phyloP scores from a whole-genome alignment of 2,888 invertebrate genomes.

The Lamproptera curius region DNA sequence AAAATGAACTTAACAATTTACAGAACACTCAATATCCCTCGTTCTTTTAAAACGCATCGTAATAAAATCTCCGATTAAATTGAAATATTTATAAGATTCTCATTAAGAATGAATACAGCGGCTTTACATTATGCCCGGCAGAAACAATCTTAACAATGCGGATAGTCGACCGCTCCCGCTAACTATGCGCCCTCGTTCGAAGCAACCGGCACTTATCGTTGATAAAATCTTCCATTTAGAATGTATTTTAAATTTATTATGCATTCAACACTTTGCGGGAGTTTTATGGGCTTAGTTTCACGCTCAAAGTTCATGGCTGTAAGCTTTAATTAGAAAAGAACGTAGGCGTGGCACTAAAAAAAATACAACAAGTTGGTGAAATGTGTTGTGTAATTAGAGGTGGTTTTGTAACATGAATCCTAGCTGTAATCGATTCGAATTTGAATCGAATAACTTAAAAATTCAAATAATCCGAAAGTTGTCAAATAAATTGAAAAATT shows the following conservation, averaged over 20 bases:
- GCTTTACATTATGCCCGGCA: constrained; percentile 12
- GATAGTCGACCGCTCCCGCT: constrained; percentile 30
- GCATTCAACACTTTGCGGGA: constrained; percentile 12
- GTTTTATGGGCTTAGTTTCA: not conserved
- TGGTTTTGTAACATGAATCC: too few species aligned
- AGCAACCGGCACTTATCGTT: constrained; percentile 24
- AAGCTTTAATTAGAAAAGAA: not conserved
- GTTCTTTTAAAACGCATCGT: too few species aligned
- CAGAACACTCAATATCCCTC: too few species aligned
- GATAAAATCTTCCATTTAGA: constrained; percentile 20
- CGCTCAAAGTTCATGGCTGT: not conserved
- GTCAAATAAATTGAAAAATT: too few species aligned
- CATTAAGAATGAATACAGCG: not conserved
- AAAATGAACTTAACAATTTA: too few species aligned
- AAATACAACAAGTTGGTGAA: too few species aligned
- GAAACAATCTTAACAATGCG: constrained; percentile 32
- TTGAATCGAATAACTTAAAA: too few species aligned
- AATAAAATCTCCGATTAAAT: not conserved
- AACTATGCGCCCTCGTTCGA: constrained; percentile 36
- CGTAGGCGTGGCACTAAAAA: too few species aligned
- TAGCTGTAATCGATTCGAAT: too few species aligned
- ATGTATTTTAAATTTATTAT: constrained; percentile 19
- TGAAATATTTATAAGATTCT: not conserved
- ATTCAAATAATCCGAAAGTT: too few species aligned
- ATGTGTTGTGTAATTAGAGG: too few species aligned